Conservation (phyloP, 92 coral and sea anemone genomes). For the Micromussa lordhowensis region DNA sequence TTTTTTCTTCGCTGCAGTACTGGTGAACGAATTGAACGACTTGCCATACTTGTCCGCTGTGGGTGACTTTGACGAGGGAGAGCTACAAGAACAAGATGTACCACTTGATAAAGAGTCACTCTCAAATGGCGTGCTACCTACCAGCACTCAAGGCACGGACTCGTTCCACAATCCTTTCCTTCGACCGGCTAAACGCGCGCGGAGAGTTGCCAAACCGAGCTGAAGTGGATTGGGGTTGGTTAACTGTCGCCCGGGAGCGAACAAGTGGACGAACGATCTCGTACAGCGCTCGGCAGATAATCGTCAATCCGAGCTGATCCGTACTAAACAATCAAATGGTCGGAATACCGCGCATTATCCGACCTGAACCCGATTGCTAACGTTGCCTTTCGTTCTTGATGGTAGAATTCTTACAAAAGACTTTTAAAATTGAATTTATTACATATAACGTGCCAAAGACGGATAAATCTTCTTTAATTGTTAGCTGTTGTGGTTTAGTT, state of each 20-base stretch:
- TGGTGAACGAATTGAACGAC: slow-evolving; percentile 48
- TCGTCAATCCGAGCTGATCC: background rate
- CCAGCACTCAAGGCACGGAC: slow-evolving; percentile 27
- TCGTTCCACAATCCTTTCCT: slow-evolving; percentile 76
- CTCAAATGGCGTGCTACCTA: slow-evolving; percentile 19
- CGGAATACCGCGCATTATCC: background rate
- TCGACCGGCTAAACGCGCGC: slow-evolving; percentile 77
- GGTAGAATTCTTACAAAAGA: background rate
- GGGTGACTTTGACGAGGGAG: slow-evolving; percentile 71
- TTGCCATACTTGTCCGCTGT: slow-evolving; percentile 78
- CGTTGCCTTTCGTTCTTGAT: background rate
- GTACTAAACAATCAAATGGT: background rate
- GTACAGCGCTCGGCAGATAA: background rate
- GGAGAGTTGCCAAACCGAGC: slow-evolving; percentile 60
- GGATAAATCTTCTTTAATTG: background rate
- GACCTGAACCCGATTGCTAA: background rate
- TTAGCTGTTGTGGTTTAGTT: no score
- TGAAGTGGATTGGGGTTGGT: slow-evolving; percentile 10
- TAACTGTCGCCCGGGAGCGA: background rate
- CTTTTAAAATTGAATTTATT: background rate
- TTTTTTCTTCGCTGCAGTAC: slow-evolving; percentile 41
- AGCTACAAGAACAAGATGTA: slow-evolving; percentile 11
- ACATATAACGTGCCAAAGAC: background rate
- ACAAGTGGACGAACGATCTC: background rate
- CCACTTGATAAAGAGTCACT: slow-evolving; percentile 34